Evolutionary conservation across 2,888 invertebrate genomes (phyloP).

Genomic region (Netelia virgata): DNA sequence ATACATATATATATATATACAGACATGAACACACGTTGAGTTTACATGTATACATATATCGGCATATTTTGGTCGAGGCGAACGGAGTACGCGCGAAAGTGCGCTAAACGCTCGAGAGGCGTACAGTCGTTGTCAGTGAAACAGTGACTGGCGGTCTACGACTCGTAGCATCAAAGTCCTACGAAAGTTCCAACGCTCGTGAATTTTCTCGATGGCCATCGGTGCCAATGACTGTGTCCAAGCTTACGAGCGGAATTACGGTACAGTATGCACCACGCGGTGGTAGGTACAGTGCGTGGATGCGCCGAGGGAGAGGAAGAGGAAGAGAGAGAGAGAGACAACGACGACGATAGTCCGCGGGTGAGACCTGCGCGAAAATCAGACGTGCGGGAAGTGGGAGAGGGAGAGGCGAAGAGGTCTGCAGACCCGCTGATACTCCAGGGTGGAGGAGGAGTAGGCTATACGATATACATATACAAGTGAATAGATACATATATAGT

Average conservation of each 20-base stretch:
- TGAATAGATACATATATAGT: slow-evolving; percentile 10
- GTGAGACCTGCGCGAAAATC: slow-evolving; percentile 70
- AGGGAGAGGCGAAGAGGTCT: slow-evolving; percentile 74
- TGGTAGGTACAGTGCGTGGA: slow-evolving; percentile 48
- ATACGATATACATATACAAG: slow-evolving; percentile 45
- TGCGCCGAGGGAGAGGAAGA: slow-evolving; percentile 55
- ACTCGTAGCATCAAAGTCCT: background rate
- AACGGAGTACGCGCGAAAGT: background rate
- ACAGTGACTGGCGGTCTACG: slow-evolving; percentile 38
- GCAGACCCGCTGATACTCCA: slow-evolving; percentile 73
- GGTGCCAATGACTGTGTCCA: slow-evolving; percentile 48
- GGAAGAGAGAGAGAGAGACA: slow-evolving; percentile 62
- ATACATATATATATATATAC: background rate
- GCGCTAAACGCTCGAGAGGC: background rate
- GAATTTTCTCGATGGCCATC: background rate
- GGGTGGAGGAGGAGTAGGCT: slow-evolving; percentile 59
- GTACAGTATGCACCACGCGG: slow-evolving; percentile 1
- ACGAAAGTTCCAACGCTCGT: slow-evolving; percentile 36
- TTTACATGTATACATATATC: background rate
- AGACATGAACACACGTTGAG: background rate
- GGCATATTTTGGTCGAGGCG: background rate
- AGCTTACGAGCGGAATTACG: background rate
- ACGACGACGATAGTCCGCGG: slow-evolving; percentile 69
- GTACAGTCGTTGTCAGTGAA: slow-evolving; percentile 4
- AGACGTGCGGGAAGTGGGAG: slow-evolving; percentile 57